Evolutionary conservation across 2,797 vertebrate genomes (phyloP).

Genomic region (Orestias chungarensis): DNA sequence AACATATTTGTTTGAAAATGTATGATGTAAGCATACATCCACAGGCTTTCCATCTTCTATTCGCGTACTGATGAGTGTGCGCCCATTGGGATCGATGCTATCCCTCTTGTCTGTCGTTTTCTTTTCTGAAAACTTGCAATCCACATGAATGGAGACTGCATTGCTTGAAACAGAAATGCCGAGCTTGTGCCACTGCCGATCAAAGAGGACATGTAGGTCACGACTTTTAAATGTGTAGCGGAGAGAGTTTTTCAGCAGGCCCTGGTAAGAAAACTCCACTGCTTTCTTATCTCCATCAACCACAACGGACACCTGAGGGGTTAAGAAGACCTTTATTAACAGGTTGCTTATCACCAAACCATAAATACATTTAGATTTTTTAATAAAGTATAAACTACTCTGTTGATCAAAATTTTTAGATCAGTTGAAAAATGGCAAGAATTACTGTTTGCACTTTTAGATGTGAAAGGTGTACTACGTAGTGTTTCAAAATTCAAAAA

Average conservation of each 20-base stretch:
- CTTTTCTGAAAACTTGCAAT: constrained; percentile 91
- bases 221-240: constrained; percentile 91
- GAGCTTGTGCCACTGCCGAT: constrained; percentile 97
- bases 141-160: constrained; percentile 88
- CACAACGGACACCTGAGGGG: constrained; percentile 85
- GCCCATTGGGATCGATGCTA: constrained; percentile 81
- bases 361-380: not conserved
- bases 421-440: no score
- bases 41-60: constrained; percentile 89
- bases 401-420: no score
- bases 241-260: constrained; percentile 80
- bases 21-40: constrained; percentile 84
- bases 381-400: no score
- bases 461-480: no score
- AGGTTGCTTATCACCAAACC: not conserved
- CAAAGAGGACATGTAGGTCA: constrained; percentile 91
- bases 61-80: constrained; percentile 87
- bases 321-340: constrained; percentile 10
- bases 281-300: constrained; percentile 89
- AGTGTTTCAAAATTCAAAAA: no score
- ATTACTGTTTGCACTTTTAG: no score
- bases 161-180: constrained; percentile 85
- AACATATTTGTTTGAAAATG: constrained; percentile 2
- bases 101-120: constrained; percentile 82
- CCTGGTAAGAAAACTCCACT: constrained; percentile 87